Conservation (phyloP, 2,113 vertebrate genomes). For the Amazona vittata region DNA sequence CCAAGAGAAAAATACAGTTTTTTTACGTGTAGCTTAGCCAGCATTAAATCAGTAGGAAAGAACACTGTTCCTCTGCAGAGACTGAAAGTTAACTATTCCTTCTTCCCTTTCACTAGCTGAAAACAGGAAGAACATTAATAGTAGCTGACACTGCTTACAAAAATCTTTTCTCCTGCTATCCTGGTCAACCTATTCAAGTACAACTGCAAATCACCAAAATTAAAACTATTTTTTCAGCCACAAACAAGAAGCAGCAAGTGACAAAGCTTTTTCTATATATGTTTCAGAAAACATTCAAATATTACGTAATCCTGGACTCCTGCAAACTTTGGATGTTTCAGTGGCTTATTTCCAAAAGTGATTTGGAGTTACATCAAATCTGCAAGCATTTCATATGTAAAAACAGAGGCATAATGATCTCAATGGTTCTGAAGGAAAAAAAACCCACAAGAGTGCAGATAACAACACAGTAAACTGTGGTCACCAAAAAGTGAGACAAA, state of each 20-base stretch:
- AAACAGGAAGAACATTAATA: neutral
- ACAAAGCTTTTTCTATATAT: neutral
- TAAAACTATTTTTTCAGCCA: neutral
- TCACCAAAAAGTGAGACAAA: neutral
- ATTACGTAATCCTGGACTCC: neutral
- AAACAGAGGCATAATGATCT: neutral
- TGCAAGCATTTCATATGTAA: neutral
- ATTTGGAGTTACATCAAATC: neutral
- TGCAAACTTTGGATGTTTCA: neutral
- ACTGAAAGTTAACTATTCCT: neutral
- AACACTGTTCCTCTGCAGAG: neutral
- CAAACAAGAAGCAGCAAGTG: neutral
- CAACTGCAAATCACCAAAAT: neutral
- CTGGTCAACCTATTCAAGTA: neutral
- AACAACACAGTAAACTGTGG: neutral
- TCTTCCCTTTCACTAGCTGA: neutral
- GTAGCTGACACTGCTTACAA: neutral
- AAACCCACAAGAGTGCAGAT: neutral
- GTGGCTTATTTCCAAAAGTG: neutral
- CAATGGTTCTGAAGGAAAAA: neutral
- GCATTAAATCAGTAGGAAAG: neutral
- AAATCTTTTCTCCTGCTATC: neutral
- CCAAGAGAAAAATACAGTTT: neutral
- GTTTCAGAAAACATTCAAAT: neutral
- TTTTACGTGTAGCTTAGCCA: neutral